A percentile compares a stretch with the other conserved stretches of the same genome.
These are phyloP conservation scores for Gymnocypris eckloni DNA, from an alignment of 2,797 vertebrate species.

Conservation along the genomic window DNA sequence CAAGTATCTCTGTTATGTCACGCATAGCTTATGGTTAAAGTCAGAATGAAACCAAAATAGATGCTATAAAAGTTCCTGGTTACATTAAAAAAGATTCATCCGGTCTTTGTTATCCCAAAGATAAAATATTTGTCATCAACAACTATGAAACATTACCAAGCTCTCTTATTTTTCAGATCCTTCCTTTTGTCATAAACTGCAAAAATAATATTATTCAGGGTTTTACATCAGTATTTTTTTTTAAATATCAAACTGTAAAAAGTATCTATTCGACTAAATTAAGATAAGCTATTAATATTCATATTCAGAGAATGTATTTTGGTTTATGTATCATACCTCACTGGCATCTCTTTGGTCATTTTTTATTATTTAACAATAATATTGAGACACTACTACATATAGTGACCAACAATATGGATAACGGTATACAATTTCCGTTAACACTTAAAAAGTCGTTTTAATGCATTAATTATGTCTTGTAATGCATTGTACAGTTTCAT, in stretches of 20 bases:
- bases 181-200: background rate
- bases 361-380: background rate
- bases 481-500: no score
- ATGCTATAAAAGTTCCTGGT: background rate
- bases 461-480: no score
- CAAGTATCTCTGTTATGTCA: background rate
- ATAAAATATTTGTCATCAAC: background rate
- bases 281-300: background rate
- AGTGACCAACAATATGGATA: background rate
- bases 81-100: background rate
- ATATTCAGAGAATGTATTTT: background rate
- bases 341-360: background rate
- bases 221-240: background rate
- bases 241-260: background rate
- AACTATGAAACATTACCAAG: background rate
- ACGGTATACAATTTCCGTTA: background rate
- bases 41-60: background rate
- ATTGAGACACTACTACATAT: background rate
- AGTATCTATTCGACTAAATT: background rate
- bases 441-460: no score
- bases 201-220: background rate
- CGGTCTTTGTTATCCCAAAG: background rate
- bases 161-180: background rate
- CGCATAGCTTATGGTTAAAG: background rate
- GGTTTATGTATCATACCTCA: background rate